A percentile compares a stretch with the other conserved stretches of the same genome.
Evolutionary conservation across 2,113 vertebrate genomes (phyloP).

Genomic region (Anhinga anhinga): DNA sequence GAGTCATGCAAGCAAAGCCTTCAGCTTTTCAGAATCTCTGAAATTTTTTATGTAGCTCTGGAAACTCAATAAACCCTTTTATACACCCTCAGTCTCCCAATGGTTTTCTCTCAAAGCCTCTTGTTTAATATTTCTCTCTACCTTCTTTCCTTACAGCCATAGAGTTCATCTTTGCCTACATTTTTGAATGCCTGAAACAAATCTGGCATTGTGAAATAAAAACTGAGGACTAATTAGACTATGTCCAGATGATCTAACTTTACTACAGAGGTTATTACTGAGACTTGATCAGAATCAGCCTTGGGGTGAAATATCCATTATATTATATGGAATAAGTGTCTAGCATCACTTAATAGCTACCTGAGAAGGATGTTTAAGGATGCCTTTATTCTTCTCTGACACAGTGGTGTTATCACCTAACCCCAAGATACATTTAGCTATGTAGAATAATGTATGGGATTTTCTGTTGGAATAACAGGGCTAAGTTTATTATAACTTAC

Average conservation of each 20-base stretch:
- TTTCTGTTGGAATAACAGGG: neutral
- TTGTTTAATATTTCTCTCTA: neutral
- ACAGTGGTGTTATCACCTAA: neutral
- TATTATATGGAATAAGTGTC: neutral
- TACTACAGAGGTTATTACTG: neutral
- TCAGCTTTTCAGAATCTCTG: neutral
- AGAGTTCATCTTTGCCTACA: neutral
- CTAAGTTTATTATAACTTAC: neutral
- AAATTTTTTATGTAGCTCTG: neutral
- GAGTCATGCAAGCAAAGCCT: neutral
- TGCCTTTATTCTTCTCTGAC: neutral
- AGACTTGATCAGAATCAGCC: neutral
- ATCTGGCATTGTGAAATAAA: neutral
- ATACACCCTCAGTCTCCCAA: neutral
- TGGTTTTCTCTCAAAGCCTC: neutral
- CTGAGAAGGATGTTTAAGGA: neutral
- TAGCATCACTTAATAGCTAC: neutral
- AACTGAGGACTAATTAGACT: neutral
- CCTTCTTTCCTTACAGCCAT: neutral
- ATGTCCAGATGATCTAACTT: neutral
- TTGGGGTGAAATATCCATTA: neutral
- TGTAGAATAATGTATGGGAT: neutral
- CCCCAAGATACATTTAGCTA: neutral
- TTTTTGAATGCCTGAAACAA: neutral
- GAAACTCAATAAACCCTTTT: neutral